Evolutionary conservation across 2,888 invertebrate species (phyloP), one percentile per base, ranked within the genome.

Genomic region (Mamestra brassicae): DNA sequence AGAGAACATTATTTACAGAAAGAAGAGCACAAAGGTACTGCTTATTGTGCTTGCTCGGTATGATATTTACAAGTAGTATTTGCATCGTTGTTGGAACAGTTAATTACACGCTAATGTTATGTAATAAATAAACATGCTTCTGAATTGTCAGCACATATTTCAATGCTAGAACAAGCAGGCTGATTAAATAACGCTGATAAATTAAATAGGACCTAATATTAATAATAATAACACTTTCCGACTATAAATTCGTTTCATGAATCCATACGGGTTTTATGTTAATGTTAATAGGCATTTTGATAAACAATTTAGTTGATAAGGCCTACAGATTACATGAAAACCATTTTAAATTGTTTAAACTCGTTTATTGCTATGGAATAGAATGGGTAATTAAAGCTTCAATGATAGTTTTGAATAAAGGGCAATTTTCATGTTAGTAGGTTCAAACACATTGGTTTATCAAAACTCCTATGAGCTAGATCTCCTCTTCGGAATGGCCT

Each of bases 231-330:
- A 62, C 64, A 34, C 42, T 65, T 66, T 26, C 54, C 47, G 15
- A 36, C 34, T 58, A 63, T 63, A 63, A 76, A 34, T 26, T 2
- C 5, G 2, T 36, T 55, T 6, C 11, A 50, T 50, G n/a, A 7
- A 45, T 13, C 0, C 17, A 36, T 47, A 58, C 26, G 61, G 13
- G 26, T 71, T 61, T 52, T 65, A 57, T 74, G 45, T 50, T 36
- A 60, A 57, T 79, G 47, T 62, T 45, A 78, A 81, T 57, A 65
- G 26, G 42, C 11, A 75, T 74, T 61, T 64, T 64, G 78, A 83
- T 80, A 83, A 71, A 71, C 38, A 10, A 15, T 67, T 55, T 26
- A 58, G 45, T 34, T 67, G 78, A 80, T 80, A 83, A 83, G 63
- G 60, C 52, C 13, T 26, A 36, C 45, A 7, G 26, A 58, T 42